phyloP scores from a whole-genome alignment of 2,113 vertebrate species.

The Lichenostomus cassidix region DNA sequence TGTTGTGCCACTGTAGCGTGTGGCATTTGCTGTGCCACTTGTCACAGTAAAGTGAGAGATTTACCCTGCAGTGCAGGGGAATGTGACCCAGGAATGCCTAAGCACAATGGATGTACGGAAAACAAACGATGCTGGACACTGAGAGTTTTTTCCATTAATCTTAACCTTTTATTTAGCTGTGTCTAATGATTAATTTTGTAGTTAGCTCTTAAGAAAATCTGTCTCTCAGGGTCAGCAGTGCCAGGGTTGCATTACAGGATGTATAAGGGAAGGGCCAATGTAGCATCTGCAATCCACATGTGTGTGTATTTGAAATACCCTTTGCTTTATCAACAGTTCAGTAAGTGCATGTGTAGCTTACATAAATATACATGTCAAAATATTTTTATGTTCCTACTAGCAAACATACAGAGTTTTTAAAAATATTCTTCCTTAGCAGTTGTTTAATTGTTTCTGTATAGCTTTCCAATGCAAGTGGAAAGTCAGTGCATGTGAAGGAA shows the following conservation, averaged over 20 bases:
- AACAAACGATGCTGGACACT: not conserved
- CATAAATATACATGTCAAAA: not conserved
- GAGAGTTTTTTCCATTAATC: not conserved
- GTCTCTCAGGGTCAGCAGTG: not conserved
- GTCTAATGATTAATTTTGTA: not conserved
- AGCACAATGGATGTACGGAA: not conserved
- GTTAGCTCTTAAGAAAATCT: not conserved
- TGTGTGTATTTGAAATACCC: not conserved
- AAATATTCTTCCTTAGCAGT: not conserved
- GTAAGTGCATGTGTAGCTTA: not conserved
- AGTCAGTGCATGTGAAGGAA: not conserved
- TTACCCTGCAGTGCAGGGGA: not conserved
- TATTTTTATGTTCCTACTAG: not conserved
- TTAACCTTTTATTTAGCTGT: not conserved
- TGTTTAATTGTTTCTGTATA: not conserved
- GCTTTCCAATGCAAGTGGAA: not conserved
- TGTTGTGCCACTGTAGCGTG: not conserved
- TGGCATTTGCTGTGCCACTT: not conserved
- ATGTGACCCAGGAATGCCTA: not conserved
- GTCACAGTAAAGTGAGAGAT: not conserved
- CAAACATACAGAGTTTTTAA: not conserved
- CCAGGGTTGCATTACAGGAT: not conserved
- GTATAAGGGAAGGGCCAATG: accelerated
- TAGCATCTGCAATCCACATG: not conserved
- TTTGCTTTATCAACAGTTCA: not conserved